Base-by-base conservation (phyloP, 2,888 invertebrate genomes). In the Coremacera marginata region DNA sequence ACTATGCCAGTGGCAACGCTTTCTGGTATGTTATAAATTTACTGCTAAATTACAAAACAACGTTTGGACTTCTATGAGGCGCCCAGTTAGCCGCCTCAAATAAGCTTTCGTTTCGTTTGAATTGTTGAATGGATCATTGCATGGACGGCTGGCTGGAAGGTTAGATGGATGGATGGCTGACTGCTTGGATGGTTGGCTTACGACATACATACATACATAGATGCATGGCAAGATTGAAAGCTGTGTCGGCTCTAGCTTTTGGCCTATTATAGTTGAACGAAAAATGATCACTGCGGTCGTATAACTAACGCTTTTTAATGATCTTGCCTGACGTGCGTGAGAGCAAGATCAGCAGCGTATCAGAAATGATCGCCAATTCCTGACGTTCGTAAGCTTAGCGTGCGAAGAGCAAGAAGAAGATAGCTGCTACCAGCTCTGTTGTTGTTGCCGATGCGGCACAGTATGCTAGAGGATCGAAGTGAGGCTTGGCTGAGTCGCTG, bases 401-500 rank as follows among this genome's bases (percentile, higher is more conserved):
- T 19, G 31, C n/a, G 16, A 52, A 70, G 63, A 67, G 63, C 3
- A 25, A 63, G 63, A 63, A 16, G 22, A 8, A 55, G 63, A 11
- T 8, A 63, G 63, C 11, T 55, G 52, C n/a, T 25, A n/a, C 67
- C 22, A 22, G 63, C 27, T 11, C 8, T 25, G 7, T 19, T 25
- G 51, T 22, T n/a, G 19, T 60, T n/a, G 27, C 7, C 25, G 49
- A 49, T 51, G 82, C 84, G 81, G 82, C 83, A 84, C 83, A 84
- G 84, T 83, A 84, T 84, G 84, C 84, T 60, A 72, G 52, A 77
- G 81, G 81, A 82, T 83, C 82, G 85, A 70, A 70, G 63, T 16
- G 22, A 84, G 84, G 85, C 84, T 84, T 84, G 80, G 83, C 84
- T 79, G 82, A 75, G 79, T 80, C 82, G 78, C 77, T 77, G 79